These are phyloP conservation scores for Montipora sp. DNA, from an alignment of 64 coral and sea anemone species.

Conservation along the genomic window DNA sequence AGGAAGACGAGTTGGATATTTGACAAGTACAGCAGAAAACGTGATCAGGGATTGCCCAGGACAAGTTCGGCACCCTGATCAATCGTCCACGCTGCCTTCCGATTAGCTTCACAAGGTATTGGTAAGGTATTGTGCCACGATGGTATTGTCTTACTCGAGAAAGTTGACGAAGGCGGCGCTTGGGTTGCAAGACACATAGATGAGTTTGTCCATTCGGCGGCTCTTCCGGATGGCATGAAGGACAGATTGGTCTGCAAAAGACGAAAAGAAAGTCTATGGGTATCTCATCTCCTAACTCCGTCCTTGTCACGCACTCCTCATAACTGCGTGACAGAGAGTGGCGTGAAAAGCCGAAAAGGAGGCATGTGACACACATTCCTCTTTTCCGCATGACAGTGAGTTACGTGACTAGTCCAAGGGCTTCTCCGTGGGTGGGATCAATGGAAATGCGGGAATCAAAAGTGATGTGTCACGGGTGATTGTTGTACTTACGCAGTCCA, in stretches of 20 bases:
- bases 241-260: slow-evolving; percentile 72
- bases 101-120: neutral
- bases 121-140: neutral
- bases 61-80: no score
- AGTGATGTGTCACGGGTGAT: neutral
- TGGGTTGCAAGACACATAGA: slow-evolving; percentile 88
- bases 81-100: no score
- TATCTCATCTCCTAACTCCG: neutral
- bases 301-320: neutral
- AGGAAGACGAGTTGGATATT: no score
- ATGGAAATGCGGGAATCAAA: no score
- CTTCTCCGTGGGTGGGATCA: neutral
- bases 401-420: no score
- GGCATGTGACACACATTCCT: no score
- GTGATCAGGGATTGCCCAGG: no score
- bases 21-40: no score
- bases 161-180: slow-evolving; percentile 85
- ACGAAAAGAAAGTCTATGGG: neutral
- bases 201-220: slow-evolving; percentile 84
- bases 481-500: slow-evolving; percentile 84
- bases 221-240: slow-evolving; percentile 81
- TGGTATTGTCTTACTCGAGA: slow-evolving; percentile 73
- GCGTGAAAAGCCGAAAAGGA: no score
- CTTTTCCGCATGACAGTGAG: no score
- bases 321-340: no score